Evolutionary conservation across 2,888 invertebrate species (phyloP).

Genomic region (Calameuta filiformis): DNA sequence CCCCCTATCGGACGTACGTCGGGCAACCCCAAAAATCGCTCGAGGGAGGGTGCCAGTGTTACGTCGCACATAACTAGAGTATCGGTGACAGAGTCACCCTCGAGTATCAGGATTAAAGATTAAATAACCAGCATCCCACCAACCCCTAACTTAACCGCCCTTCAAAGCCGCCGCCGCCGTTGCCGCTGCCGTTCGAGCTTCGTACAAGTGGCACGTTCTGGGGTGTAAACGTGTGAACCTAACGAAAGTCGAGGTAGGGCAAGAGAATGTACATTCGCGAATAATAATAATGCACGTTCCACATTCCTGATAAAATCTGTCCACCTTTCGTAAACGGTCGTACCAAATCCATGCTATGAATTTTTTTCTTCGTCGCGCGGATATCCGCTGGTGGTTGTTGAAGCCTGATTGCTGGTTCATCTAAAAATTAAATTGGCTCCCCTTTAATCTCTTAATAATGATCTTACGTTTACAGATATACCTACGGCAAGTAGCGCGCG

Average conservation of each 20-base stretch:
- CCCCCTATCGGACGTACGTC: conserved; percentile 16
- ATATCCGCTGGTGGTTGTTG: background rate
- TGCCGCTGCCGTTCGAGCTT: conserved; percentile 11
- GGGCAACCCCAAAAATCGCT: conserved; percentile 38
- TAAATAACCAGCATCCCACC: conserved; percentile 61
- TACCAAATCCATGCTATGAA: no score
- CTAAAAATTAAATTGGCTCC: conserved; percentile 42
- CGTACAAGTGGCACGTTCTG: conserved; percentile 1
- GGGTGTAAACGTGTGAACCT: background rate
- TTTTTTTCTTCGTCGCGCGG: background rate
- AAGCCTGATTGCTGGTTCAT: conserved; percentile 4
- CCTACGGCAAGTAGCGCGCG: conserved; percentile 3
- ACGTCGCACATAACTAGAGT: conserved; percentile 29
- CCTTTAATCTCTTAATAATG: conserved; percentile 39
- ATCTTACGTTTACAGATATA: conserved; percentile 21
- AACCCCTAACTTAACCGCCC: conserved; percentile 47
- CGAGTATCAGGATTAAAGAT: conserved; percentile 62
- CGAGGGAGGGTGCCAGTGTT: conserved; percentile 14
- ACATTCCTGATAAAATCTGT: background rate
- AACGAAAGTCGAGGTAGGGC: background rate
- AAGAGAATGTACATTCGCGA: background rate
- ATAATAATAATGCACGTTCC: background rate
- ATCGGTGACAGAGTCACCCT: conserved; percentile 56
- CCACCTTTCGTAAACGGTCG: background rate
- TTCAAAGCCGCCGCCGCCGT: conserved; percentile 32